Base-by-base conservation (phyloP, 2,888 invertebrate species). In the Pristionchus arcanus region DNA sequence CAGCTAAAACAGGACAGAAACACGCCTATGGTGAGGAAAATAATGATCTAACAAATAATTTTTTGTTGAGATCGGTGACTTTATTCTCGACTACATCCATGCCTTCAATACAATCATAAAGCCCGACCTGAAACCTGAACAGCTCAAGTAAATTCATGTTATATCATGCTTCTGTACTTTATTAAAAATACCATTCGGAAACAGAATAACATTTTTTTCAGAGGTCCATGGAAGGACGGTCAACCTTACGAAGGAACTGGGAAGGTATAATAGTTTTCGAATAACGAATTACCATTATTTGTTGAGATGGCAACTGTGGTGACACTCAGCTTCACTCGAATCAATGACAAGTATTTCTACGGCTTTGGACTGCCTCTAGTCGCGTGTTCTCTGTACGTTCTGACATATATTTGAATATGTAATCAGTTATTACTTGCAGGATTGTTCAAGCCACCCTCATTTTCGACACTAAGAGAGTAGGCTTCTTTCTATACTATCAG, bases 21-120 rank as follows among this genome's bases (percentile, higher is more conserved):
- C 19, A 21, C 74, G 9, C 83, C 83, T 28, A 83, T 53, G 53
- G 83, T 83, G 25, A n/a, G 11, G 0, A 81, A 13, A 21, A 53
- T 83, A 15, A 5, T 5, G 28, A 53, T 16, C 34, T 0, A 7
- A 21, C 0, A 83, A n/a, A 53, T 13, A 53, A 21, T 3, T 13
- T 31, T 4, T 0, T 37, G 7, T 81, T 53, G 9, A 81, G 81
- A 49, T 81, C 34, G 81, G 81, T 19, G 81, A 81, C 21, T 81
- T 81, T 42, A 28, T 81, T 13, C 81, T 81, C 53, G 81, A 53
- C 13, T 81, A 25, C 28, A 28, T 81, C 19, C 42, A 53, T 15
- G 81, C 28, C 34, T 81, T 81, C 81, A 81, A 81, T 28, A 42
- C 81, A 19, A 11, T 81, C 81, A 19, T 81, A 11, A 81, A 42